These are phyloP conservation scores for Hystrix brachyura DNA, from an alignment of 2,113 vertebrate species.

Conservation along the genomic window DNA sequence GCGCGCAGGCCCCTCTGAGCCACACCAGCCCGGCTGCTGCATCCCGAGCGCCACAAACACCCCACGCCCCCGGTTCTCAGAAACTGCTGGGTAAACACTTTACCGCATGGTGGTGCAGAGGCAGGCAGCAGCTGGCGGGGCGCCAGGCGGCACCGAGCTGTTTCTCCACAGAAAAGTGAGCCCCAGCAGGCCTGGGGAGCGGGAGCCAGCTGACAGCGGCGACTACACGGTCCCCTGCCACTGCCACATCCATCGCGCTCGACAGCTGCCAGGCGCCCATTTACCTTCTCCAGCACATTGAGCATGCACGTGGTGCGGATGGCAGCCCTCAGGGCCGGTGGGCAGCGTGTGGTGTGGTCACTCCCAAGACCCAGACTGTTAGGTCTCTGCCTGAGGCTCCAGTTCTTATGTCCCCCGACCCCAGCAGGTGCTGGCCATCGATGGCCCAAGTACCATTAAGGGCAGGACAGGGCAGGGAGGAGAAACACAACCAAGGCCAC, in stretches of 20 bases:
- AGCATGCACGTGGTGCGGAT: slow-evolving; percentile 92
- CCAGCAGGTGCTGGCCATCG: fast-evolving
- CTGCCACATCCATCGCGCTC: slow-evolving; percentile 89
- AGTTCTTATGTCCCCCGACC: neutral
- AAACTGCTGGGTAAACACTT: slow-evolving; percentile 87
- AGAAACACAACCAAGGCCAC: fast-evolving
- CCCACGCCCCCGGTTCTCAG: slow-evolving; percentile 76
- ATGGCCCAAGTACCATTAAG: neutral
- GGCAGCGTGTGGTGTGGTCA: neutral
- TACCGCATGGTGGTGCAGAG: slow-evolving; percentile 19
- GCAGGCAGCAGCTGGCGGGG: slow-evolving; percentile 83
- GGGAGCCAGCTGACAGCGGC: slow-evolving; percentile 92
- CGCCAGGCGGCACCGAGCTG: slow-evolving; percentile 93
- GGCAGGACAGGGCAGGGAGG: neutral
- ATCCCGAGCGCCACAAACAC: slow-evolving; percentile 68
- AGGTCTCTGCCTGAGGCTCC: neutral
- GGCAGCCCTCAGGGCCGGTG: slow-evolving; percentile 88
- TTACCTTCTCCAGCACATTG: slow-evolving; percentile 98
- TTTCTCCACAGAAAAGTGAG: slow-evolving; percentile 96
- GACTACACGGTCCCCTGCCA: slow-evolving; percentile 89
- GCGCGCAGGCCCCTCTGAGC: neutral
- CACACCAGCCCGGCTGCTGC: neutral
- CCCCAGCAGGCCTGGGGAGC: slow-evolving; percentile 94
- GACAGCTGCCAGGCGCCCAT: slow-evolving; percentile 96
- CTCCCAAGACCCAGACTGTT: neutral